Evolutionary conservation across 1,140 invertebrate genomes (phyloP), one percentile per base, ranked within the genome.

Genomic region (Drosophila tani): DNA sequence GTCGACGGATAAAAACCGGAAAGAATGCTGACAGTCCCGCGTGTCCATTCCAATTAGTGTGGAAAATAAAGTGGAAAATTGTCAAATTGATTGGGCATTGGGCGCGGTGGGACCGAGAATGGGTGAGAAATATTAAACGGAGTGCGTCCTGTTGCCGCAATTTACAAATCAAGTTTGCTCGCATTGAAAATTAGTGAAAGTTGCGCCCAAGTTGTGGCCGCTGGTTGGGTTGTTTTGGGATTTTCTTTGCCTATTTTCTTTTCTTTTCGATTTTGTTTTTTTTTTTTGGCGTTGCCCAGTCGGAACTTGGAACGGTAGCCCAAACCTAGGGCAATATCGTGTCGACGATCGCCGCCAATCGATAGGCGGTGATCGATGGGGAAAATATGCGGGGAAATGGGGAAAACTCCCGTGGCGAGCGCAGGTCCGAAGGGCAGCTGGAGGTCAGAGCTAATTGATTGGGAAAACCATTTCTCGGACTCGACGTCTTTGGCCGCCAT

Each of bases 261-360:
- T 70, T 71, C 57, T 57, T 41, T 75, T 15, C 53, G 32, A 40
- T 11, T 45, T 35, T 32, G n/a, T n/a, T n/a, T 50, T 53, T 24
- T 55, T 8, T 27, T 51, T 55, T 35, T 19, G 32, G 17, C 29
- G 11, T 17, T 75, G 74, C n/a, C 51, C 73, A 76, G 14, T 50
- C 40, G 62, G 64, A 79, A 79, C 75, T 55, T 40, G 58, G 64
- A 82, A 82, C 75, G 71, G 70, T 77, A 75, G 83, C 84, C 83
- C 69, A 88, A 78, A 88, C 83, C 83, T 87, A 87, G 83, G 83
- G 83, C 83, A 87, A 87, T 87, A 87, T 87, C 84, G 83, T 87
- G 83, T 87, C 86, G 84, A 59, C 83, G 84, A 87, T 87, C 83
- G 63, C 29, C 50, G 75, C 49, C 56, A 73, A 81, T 70, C 71